Conservation (phyloP, 2,797 vertebrate species). For the Bucorvus abyssinicus region DNA sequence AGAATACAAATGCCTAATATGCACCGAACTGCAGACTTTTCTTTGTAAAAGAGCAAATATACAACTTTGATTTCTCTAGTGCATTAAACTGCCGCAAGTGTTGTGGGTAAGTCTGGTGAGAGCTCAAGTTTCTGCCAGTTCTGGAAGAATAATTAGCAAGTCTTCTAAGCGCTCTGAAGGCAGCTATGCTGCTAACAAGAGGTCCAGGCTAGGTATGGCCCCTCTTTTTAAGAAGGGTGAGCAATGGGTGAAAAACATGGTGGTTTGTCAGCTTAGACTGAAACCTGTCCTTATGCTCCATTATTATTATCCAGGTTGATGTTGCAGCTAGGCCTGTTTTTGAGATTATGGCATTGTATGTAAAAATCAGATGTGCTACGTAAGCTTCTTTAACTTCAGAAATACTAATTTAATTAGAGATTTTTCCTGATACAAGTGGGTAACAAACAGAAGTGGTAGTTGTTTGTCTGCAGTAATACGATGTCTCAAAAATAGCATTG, state of each 20-base stretch:
- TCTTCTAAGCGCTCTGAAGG: background rate
- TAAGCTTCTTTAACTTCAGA: background rate
- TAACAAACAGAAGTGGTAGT: background rate
- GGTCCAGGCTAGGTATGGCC: background rate
- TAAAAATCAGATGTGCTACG: background rate
- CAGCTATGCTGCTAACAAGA: background rate
- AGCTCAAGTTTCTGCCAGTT: slow-evolving; percentile 53
- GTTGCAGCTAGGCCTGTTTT: background rate
- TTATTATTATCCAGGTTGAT: background rate
- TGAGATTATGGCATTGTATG: background rate
- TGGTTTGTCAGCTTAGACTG: background rate
- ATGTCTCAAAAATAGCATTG: background rate
- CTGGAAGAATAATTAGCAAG: slow-evolving; percentile 31
- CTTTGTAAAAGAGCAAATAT: slow-evolving; percentile 42
- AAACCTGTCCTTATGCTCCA: background rate
- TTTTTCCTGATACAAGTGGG: background rate
- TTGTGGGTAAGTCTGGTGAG: slow-evolving; percentile 2
- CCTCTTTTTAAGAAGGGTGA: background rate
- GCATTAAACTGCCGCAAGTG: slow-evolving; percentile 40
- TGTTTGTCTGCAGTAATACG: background rate
- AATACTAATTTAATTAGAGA: background rate
- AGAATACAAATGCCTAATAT: background rate
- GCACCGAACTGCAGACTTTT: background rate
- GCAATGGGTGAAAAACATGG: background rate
- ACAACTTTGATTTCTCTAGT: slow-evolving; percentile 60